phyloP scores from a whole-genome alignment of 2,797 vertebrate species.

The Phrynocephalus guinanensis region DNA sequence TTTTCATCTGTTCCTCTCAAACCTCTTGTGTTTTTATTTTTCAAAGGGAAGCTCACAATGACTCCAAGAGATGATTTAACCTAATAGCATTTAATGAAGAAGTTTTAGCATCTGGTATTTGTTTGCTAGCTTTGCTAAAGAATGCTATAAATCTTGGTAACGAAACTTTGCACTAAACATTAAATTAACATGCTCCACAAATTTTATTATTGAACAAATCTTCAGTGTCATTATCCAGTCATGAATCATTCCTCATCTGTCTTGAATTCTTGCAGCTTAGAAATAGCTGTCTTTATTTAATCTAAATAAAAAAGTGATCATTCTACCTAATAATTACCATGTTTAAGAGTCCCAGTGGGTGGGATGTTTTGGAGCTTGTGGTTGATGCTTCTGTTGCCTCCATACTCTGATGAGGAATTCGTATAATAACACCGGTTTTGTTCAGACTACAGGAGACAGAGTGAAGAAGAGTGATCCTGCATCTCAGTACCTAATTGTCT shows the following conservation, averaged over 20 bases:
- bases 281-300: constrained; percentile 17
- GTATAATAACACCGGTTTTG: neutral
- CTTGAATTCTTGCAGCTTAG: neutral
- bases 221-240: constrained; percentile 16
- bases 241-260: constrained; percentile 20
- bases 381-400: neutral
- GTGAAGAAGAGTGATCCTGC: neutral
- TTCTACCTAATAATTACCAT: constrained; percentile 18
- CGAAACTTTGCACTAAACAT: constrained; percentile 35
- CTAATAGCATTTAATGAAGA: constrained; percentile 41
- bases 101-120: constrained; percentile 44
- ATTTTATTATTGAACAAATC: constrained; percentile 38
- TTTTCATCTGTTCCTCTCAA: neutral
- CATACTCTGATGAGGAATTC: neutral
- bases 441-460: constrained; percentile 16
- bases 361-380: neutral
- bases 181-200: constrained; percentile 25
- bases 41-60: constrained; percentile 28
- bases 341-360: constrained; percentile 9
- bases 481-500: neutral
- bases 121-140: constrained; percentile 35
- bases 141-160: constrained; percentile 45
- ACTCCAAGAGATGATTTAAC: constrained; percentile 42
- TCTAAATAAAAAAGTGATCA: constrained; percentile 11
- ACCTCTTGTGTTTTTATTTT: neutral